Evolutionary conservation across 2,888 invertebrate genomes (phyloP), one percentile per base, ranked within the genome.

Genomic region (Minunthozetes semirufus): DNA sequence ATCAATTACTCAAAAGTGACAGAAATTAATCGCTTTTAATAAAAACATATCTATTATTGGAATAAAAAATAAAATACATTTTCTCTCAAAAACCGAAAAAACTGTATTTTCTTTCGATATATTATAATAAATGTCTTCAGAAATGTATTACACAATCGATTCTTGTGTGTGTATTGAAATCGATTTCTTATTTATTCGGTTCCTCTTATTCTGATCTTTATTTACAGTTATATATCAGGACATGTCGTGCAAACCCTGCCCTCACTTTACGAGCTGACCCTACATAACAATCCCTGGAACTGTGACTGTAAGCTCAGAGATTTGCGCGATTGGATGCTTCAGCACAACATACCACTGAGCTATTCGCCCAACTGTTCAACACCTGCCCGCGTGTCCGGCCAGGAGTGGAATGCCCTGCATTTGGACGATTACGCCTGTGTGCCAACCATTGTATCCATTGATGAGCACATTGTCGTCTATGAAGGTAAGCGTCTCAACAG

Each of bases 281-380:
- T 76, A n/a, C 75, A 76, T n/a, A 63, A 72, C 22, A 76, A 76
- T 53, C 75, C 53, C 11, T 76, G 76, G 93, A 87, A 88, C 77
- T 94, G 93, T 81, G 93, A 93, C 81, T 94, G 93, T 81, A 88
- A 90, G 27, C 83, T 93, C 76, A 86, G 92, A 72, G 89, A 90
- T 76, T 87, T 92, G 76, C 91, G 92, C 82, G 85, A 89, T 80
- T 93, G 93, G 92, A 84, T 93, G 78, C 88, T 88, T 72, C 88
- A 89, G 80, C 87, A 88, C 81, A 92, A 92, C 81, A 87, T 90
- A 56, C 89, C 90, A 2, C 88, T 89, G 79, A 87, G 89, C n/a
- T 88, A 91, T 73, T 88, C 91, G 8, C 93, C 93, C 0, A 84
- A 88, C 29, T 94, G 93, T 81, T 79, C 88, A 63, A 82, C 85